These are phyloP conservation scores for Equus przewalskii DNA, from an alignment of 2,113 vertebrate genomes.

Conservation along the genomic window DNA sequence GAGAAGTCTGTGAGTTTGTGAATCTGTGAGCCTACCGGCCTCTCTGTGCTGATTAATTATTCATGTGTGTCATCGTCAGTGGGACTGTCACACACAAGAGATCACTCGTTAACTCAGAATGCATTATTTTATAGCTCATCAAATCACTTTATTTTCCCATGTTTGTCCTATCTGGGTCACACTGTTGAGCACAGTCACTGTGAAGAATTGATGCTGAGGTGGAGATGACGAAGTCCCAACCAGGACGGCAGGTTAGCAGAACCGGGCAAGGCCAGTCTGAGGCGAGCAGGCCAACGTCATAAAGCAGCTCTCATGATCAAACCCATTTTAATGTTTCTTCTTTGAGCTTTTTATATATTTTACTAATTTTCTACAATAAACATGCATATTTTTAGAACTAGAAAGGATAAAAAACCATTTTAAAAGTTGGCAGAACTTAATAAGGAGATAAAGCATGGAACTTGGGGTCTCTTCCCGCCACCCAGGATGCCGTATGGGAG, in stretches of 20 bases:
- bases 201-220: background rate
- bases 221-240: background rate
- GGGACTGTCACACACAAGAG: background rate
- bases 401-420: background rate
- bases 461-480: background rate
- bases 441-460: background rate
- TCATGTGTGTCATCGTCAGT: background rate
- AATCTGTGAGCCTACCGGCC: accelerated
- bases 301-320: background rate
- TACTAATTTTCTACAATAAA: slow-evolving; percentile 34
- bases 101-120: background rate
- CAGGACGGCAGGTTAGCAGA: background rate
- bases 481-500: background rate
- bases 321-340: background rate
- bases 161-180: background rate
- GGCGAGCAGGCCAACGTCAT: background rate
- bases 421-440: background rate
- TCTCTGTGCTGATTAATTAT: background rate
- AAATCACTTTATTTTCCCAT: background rate
- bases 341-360: background rate
- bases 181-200: background rate
- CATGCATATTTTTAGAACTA: background rate
- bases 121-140: background rate
- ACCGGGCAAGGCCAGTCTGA: background rate
- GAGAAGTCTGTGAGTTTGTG: background rate